Evolutionary conservation across 2,888 invertebrate species (phyloP), one percentile per base, ranked within the genome.

Genomic region (Platycheirus albimanus): DNA sequence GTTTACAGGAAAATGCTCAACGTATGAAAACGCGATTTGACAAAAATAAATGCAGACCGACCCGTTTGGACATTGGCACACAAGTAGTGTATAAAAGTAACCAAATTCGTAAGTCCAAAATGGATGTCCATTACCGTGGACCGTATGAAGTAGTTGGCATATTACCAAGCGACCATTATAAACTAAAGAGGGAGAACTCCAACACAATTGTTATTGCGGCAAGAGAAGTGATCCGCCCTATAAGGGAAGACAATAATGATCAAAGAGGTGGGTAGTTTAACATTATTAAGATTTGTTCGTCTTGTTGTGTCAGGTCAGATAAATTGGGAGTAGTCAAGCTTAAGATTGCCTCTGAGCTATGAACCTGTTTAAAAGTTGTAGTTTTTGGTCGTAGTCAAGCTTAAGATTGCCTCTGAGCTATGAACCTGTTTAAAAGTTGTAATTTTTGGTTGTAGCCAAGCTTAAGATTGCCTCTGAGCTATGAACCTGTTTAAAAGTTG

Each of bases 391-490:
- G 19, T 47, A 24, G 19, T 33, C 63, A 63, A 63, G 47, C 11
- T 47, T 11, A 19, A 19, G 11, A 47, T 11, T 13, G 19, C 47
- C 47, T 47, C 47, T 47, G 47, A 47, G 47, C 17, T 47, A 56
- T 56, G 17, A 36, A 8, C 1, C 7, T n/a, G n/a, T 28, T n/a
- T 11, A 47, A 15, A 6, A 1, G 19, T 33, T n/a, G n/a, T n/a
- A n/a, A 28, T 19, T 33, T 33, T 33, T 8, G 1, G 4, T 30
- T 47, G 17, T 13, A 11, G 19, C 4, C 7, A 20, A 10, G 56
- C 20, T 38, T 56, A 20, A 56, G 20, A 41, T 38, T n/a, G 20
- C 56, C 20, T 56, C 56, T 56, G 38, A 24, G 20, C 33, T 41
- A 6, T 3, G 30, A 30, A 11, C n/a, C 1, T 4, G 5, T 4